A percentile compares a stretch with the other conserved stretches of the same genome.
These are phyloP conservation scores for Rhyacichthys aspro DNA, from an alignment of 2,797 vertebrate genomes.

Conservation along the genomic window DNA sequence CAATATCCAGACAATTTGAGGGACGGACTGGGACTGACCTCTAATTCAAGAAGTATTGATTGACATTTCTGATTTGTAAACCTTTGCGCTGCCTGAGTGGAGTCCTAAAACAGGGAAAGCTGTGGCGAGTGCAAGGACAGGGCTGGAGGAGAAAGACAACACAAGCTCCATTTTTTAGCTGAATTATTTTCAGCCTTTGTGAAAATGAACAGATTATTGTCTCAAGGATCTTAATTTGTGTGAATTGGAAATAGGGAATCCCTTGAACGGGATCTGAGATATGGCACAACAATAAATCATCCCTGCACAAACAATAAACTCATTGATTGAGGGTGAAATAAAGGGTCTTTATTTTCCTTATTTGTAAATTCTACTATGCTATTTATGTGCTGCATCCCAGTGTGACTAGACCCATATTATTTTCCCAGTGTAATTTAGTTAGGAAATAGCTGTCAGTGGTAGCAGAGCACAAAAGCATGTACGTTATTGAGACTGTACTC, in stretches of 20 bases:
- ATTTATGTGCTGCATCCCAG: too few relatives aligned
- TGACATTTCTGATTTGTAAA: conserved; percentile 49
- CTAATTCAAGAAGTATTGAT: conserved; percentile 58
- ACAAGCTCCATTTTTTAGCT: neutral
- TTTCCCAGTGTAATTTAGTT: neutral
- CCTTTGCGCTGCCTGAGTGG: conserved; percentile 32
- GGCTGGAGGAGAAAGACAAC: conserved; percentile 11
- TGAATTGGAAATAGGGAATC: too few relatives aligned
- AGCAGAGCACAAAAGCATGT: neutral
- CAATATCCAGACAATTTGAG: conserved; percentile 51
- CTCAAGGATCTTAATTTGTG: neutral
- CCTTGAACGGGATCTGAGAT: too few relatives aligned
- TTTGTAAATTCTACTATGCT: too few relatives aligned
- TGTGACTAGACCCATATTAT: neutral
- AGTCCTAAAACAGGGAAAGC: conserved; percentile 14
- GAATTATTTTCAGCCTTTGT: conserved; percentile 31
- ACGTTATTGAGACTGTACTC: neutral
- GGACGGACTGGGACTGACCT: conserved; percentile 39
- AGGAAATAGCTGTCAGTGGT: too few relatives aligned
- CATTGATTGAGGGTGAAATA: too few relatives aligned
- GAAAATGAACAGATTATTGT: too few relatives aligned
- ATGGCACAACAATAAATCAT: too few relatives aligned
- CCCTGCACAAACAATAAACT: too few relatives aligned
- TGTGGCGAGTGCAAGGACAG: conserved; percentile 8
- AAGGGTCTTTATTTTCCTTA: too few relatives aligned